Percentiles rank a stretch among this genome's conserved stretches.
Conservation (phyloP, 2,113 vertebrate species). For the Myotis brandtii region DNA sequence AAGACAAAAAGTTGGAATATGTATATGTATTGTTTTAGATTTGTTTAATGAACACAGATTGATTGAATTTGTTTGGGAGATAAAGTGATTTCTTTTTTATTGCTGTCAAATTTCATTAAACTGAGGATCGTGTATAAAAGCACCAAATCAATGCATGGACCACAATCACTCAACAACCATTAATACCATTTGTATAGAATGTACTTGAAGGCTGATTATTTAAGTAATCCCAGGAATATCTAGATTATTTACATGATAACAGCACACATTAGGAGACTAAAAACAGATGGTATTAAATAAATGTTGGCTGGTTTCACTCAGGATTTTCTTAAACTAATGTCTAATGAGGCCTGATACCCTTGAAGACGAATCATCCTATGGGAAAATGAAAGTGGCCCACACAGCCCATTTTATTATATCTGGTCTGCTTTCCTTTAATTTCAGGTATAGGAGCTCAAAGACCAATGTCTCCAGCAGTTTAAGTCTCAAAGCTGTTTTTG, state of each 20-base stretch:
- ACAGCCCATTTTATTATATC: background rate
- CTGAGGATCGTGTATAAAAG: background rate
- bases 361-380: background rate
- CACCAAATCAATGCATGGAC: background rate
- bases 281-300: background rate
- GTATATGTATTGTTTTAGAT: background rate
- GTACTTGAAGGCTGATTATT: background rate
- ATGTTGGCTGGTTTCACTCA: background rate
- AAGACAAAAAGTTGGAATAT: background rate
- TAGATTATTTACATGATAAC: background rate
- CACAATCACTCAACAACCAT: slow-evolving; percentile 9
- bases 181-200: background rate
- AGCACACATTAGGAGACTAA: background rate
- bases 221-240: background rate
- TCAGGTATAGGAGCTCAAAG: background rate
- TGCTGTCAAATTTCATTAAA: slow-evolving; percentile 14
- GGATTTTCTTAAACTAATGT: background rate
- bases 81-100: background rate
- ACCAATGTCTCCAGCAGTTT: background rate
- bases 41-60: slow-evolving; percentile 15
- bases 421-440: slow-evolving; percentile 3
- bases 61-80: background rate
- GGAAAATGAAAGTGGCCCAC: background rate
- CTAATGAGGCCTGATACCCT: background rate
- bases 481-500: background rate